These are phyloP conservation scores for Zenarchopterus dispar DNA, from an alignment of 2,797 vertebrate genomes.

Conservation along the genomic window DNA sequence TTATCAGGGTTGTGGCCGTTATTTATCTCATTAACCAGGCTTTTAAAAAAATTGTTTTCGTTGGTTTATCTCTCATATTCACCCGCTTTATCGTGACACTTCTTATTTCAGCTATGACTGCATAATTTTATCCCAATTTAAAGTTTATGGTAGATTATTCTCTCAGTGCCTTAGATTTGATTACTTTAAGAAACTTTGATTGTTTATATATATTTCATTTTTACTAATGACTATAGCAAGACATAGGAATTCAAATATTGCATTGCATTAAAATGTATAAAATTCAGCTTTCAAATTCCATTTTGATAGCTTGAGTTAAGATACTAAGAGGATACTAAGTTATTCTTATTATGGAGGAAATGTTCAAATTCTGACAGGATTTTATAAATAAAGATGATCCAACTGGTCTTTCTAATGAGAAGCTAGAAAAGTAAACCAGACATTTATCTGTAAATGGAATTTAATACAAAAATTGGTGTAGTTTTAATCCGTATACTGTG, in stretches of 20 bases:
- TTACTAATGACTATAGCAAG: neutral
- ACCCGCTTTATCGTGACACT: too few species aligned
- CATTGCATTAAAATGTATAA: neutral
- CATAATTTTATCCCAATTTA: too few species aligned
- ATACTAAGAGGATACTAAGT: too few species aligned
- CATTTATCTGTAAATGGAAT: conserved; percentile 31
- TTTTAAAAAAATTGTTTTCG: too few species aligned
- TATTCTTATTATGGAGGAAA: neutral
- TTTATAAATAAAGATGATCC: neutral
- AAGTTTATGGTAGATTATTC: neutral
- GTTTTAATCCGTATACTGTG: neutral
- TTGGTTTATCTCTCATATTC: too few species aligned
- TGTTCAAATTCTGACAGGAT: neutral
- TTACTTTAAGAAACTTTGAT: neutral
- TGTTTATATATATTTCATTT: too few species aligned
- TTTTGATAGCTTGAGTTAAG: neutral
- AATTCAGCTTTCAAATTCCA: neutral
- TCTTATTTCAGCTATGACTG: too few species aligned
- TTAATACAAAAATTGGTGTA: conserved; percentile 29
- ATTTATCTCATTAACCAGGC: too few species aligned
- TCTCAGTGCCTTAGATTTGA: neutral
- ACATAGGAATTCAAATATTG: neutral
- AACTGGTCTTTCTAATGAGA: conserved; percentile 12
- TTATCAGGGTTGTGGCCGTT: too few species aligned
- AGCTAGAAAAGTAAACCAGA: conserved; percentile 2